A percentile compares a stretch with the other conserved stretches of the same genome.
Conservation (phyloP, 2,113 vertebrate genomes). For the Planiliza haematocheilus region DNA sequence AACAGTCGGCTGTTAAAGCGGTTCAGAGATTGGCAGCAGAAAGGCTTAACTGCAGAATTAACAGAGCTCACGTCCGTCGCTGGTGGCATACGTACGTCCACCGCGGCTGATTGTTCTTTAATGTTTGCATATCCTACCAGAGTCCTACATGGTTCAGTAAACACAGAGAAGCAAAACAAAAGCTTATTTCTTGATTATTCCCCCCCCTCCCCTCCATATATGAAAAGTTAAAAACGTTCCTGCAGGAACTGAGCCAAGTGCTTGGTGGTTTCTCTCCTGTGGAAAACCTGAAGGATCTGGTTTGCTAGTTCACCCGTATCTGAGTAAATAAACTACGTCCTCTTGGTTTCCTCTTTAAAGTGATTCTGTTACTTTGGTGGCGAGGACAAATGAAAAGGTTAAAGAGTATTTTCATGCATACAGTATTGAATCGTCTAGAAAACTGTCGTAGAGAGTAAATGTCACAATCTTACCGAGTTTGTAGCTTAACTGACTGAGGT, state of each 20-base stretch:
- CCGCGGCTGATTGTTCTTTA: constrained; percentile 57
- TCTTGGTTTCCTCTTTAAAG: constrained; percentile 23
- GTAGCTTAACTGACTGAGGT: constrained; percentile 74
- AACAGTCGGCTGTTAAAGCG: constrained; percentile 62
- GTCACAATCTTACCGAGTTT: constrained; percentile 56
- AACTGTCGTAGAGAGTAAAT: constrained; percentile 43
- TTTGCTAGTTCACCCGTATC: constrained; percentile 67
- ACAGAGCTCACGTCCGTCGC: constrained; percentile 19
- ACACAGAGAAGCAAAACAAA: constrained; percentile 47
- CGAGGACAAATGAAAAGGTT: constrained; percentile 10
- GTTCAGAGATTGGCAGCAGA: constrained; percentile 46
- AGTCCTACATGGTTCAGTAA: constrained; percentile 20
- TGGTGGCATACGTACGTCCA: too few relatives aligned
- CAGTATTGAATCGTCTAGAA: constrained; percentile 49
- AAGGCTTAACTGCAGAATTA: constrained; percentile 25
- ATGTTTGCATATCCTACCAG: constrained; percentile 47
- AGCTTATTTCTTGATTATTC: neutral
- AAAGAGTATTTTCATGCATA: constrained; percentile 58
- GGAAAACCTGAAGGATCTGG: constrained; percentile 66
- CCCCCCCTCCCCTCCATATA: neutral
- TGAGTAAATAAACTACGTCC: constrained; percentile 45
- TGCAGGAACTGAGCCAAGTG: constrained; percentile 50
- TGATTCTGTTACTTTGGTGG: constrained; percentile 48
- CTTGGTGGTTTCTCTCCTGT: constrained; percentile 46
- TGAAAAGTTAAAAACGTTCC: constrained; percentile 66